phyloP scores from a whole-genome alignment of 1,140 invertebrate genomes.

The Ceratitis capitata region DNA sequence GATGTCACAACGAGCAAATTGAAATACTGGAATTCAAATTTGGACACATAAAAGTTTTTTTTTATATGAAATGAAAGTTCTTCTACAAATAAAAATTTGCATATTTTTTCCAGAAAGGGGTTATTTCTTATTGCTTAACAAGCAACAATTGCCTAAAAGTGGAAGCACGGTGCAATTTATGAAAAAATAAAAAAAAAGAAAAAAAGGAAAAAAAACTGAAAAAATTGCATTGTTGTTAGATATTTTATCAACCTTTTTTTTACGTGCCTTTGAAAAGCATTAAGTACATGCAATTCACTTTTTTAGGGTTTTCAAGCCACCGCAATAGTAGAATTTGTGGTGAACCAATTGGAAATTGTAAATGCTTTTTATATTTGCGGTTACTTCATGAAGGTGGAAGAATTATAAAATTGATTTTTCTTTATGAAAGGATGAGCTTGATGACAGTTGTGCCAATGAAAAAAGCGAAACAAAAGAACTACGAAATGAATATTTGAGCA shows the following conservation, averaged over 20 bases:
- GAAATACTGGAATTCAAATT: neutral
- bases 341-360: neutral
- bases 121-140: neutral
- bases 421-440: neutral
- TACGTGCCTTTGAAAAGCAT: too few relatives aligned
- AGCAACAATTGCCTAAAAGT: neutral
- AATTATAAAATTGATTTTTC: neutral
- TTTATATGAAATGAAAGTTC: neutral
- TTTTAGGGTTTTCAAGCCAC: neutral
- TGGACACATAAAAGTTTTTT: neutral
- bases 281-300: neutral
- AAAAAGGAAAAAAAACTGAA: neutral
- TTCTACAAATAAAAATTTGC: neutral
- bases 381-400: neutral
- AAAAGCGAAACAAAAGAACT: neutral
- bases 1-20: neutral
- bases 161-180: neutral
- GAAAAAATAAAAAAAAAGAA: neutral
- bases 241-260: neutral
- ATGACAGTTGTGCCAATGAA: neutral
- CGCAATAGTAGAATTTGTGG: neutral
- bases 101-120: neutral
- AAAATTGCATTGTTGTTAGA: neutral
- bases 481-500: too few relatives aligned
- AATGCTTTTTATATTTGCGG: constrained; percentile 9